Evolutionary conservation across 2,113 vertebrate species (phyloP), one percentile per base, ranked within the genome.

Genomic region (Tapirus terrestris): DNA sequence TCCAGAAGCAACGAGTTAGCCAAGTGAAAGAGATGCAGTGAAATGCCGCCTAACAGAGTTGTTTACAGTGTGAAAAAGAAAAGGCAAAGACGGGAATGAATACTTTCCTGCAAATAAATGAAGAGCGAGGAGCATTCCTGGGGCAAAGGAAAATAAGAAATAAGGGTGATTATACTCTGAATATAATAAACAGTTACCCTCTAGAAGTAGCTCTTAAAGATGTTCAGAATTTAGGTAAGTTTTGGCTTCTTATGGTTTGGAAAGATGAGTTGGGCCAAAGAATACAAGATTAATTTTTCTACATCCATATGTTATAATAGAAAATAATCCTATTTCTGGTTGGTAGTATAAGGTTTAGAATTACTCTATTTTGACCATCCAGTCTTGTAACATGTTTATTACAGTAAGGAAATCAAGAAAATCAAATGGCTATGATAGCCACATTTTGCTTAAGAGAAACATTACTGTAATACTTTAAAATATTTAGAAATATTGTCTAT

Each of bases 1-100:
- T 20, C 18, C n/a, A 95, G 8, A 39, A 53, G 85, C 80, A 77
- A 72, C 11, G 10, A 85, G 4, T 75, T 23, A 89, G 43, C 70
- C 48, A 48, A 94, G 65, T 83, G 60, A 76, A 94, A 95, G 75
- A 79, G 73, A 84, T n/a, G 58, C 89, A 79, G 70, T 73, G 61
- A 79, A 97, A 80, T 97, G 89, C 29, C 45, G 17, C 36, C n/a
- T 4, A 6, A 65, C 81, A 90, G 51, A 76, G 48, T 48, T 89
- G 21, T 89, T 87, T 68, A 36, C 27, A 31, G 61, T 12, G 5
- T 73, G 43, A 56, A 76, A 93, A 91, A 45, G 56, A 61, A 96
- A 85, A 85, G 60, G 61, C 65, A 48, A 93, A 83, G 43, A 45
- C 45, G 13, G 31, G 51, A 92, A 79, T 51, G 73, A 67, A 61